Conservation (phyloP, 2,888 invertebrate species). For the Dasypolia templi region DNA sequence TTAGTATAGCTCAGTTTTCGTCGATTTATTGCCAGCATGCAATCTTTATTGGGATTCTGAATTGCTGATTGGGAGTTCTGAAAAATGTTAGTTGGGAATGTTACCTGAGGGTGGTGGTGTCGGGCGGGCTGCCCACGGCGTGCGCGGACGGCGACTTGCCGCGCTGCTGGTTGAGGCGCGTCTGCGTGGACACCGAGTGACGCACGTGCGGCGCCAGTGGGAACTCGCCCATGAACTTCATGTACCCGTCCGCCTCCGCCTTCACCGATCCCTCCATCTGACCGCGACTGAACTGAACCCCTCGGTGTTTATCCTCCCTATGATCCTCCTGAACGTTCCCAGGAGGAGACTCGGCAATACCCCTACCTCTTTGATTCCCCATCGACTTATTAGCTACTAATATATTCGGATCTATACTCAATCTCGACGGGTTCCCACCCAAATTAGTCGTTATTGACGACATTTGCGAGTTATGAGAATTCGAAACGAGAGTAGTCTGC, state of each 20-base stretch:
- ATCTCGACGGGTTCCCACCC: constrained; percentile 81
- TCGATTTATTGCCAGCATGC: background rate
- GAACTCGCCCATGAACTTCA: constrained; percentile 74
- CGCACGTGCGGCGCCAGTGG: constrained; percentile 77
- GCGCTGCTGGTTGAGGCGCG: constrained; percentile 81
- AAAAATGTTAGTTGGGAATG: background rate
- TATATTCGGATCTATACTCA: constrained; percentile 91
- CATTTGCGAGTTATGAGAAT: constrained; percentile 89
- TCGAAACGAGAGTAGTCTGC: constrained; percentile 94
- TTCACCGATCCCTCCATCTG: constrained; percentile 64
- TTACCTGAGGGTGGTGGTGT: constrained; percentile 95
- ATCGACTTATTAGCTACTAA: constrained; percentile 83
- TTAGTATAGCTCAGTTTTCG: no score
- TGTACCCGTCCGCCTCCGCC: constrained; percentile 71
- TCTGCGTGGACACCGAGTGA: constrained; percentile 94
- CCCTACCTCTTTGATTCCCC: constrained; percentile 69
- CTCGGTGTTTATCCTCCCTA: constrained; percentile 62
- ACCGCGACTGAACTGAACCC: constrained; percentile 13
- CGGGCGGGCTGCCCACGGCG: constrained; percentile 91
- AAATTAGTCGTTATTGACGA: constrained; percentile 74
- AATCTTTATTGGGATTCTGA: background rate
- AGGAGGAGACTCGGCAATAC: constrained; percentile 69
- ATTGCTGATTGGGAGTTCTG: background rate
- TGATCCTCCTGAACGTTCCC: constrained; percentile 55
- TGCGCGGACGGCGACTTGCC: constrained; percentile 76